Conservation (phyloP, 1,140 invertebrate species). For the Prorops nasuta region DNA sequence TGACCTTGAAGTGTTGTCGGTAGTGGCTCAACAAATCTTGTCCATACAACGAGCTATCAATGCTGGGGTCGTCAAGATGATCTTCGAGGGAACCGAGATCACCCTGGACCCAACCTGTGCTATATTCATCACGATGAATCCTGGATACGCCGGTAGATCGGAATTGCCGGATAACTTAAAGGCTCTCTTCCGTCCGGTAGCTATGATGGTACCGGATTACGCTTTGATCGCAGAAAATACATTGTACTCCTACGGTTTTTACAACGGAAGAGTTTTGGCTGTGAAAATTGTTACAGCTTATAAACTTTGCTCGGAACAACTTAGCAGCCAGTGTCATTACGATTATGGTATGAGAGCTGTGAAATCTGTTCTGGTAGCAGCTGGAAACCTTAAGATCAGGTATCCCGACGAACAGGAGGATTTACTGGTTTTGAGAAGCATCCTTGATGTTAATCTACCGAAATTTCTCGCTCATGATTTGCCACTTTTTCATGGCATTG, state of each 20-base stretch:
- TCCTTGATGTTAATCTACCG: slow-evolving; percentile 91
- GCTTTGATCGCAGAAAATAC: slow-evolving; percentile 92
- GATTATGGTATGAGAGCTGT: slow-evolving; percentile 92
- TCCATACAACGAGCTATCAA: slow-evolving; percentile 79
- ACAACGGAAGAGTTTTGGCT: slow-evolving; percentile 83
- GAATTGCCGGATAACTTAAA: slow-evolving; percentile 93
- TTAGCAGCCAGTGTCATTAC: slow-evolving; percentile 92
- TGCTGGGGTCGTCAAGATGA: slow-evolving; percentile 70
- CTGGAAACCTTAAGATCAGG: slow-evolving; percentile 84
- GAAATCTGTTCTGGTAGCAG: slow-evolving; percentile 85
- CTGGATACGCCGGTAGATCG: slow-evolving; percentile 86
- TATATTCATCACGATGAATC: slow-evolving; percentile 96
- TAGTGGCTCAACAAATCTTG: slow-evolving; percentile 87
- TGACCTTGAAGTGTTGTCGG: slow-evolving; percentile 84
- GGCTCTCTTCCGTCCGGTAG: slow-evolving; percentile 89
- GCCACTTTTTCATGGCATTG: slow-evolving; percentile 82
- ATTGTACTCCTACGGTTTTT: slow-evolving; percentile 89
- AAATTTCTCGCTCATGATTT: slow-evolving; percentile 89
- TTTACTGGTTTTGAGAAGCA: slow-evolving; percentile 80
- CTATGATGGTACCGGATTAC: slow-evolving; percentile 98
- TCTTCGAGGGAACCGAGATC: slow-evolving; percentile 91
- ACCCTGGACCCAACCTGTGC: slow-evolving; percentile 86
- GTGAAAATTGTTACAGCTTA: slow-evolving; percentile 95
- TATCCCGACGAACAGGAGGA: slow-evolving; percentile 84
- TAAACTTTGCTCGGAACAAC: slow-evolving; percentile 88